Evolutionary conservation across 1,140 invertebrate species (phyloP), one percentile per base, ranked within the genome.

Genomic region (Pseudomyrmex gracilis): DNA sequence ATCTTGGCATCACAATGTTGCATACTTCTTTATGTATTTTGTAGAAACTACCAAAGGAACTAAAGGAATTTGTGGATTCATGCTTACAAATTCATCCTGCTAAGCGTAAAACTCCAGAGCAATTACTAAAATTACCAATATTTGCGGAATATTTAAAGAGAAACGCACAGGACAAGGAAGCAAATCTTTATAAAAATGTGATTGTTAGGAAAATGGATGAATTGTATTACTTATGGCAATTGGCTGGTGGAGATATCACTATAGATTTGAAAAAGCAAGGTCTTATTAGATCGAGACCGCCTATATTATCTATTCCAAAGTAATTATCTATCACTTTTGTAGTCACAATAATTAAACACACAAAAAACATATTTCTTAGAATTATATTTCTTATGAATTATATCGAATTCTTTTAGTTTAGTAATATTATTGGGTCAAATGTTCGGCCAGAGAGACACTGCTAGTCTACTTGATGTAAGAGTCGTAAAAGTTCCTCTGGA

Each of bases 231-330:
- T 96, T 98, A 90, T 99, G 99, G 99, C 97, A 98, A 91, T 94
- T 99, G 63, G 97, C 98, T 24, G 99, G 99, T 47, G 98, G 98
- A 1, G 98, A 99, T 95, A 97, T 99, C 58, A 97, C 98, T 80
- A 94, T 96, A 13, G 98, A 99, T 93, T 94, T 99, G 12, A 98
- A 98, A 90, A 98, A 97, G 92, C 98, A 98, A 93, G 98, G 98
- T 5, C 94, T 99, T 5, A 97, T 99, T 34, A 96, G 98, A 89
- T 97, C 96, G 80, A 96, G 96, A 88, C 97, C 97, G 4, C 96
- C 97, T 5, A 97, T 98, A 90, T 93, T 98, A 88, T 96, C 97
- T 7, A 95, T 97, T 92, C 97, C 97, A 64, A 96, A 96, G 95
- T 97, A 95, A 94, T 77, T 85, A 47, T 55, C 9, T 67, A 82